Evolutionary conservation across 2,888 invertebrate genomes (phyloP), one percentile per base, ranked within the genome.

Genomic region (Slavum lentiscoides): DNA sequence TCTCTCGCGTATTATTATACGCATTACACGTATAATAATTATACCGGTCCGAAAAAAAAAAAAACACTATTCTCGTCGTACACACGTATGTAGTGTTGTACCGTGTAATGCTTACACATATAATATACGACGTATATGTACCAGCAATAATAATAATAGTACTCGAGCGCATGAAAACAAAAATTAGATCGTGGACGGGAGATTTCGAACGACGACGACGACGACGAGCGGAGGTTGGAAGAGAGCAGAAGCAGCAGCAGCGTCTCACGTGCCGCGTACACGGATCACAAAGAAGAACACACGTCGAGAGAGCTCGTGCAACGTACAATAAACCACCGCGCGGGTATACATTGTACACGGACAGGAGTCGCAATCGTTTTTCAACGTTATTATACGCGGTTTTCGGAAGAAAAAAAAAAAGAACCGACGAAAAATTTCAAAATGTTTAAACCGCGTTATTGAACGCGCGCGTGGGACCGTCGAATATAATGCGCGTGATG

Each of bases 131-230:
- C 7, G 15, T n/a, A 1, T 37, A 13, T 30, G 21, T 19, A 17
- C 1, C 9, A 4, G 39, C 39, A 62, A 17, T 7, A 43, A 59
- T 67, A 55, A 64, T 67, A 59, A 69, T 55, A 21, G 62, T 15
- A n/a, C n/a, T n/a, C n/a, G n/a, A n/a, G 58, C 39, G 23, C n/a
- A 80, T 66, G 39, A 66, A 80, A 72, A 72, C 55, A 66, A 80
- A 72, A 64, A 77, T 39, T 70, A 77, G 17, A 80, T 58, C n/a
- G 58, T 55, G 13, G 6, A 72, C 80, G 11, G 7, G 9, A 43
- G 49, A 49, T 49, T 13, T 49, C 11, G 49, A 49, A 49, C 15
- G 49, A 49, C 4, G 49, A 11, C 8, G 43, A 43, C 7, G 7
- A 7, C 43, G 43, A 43, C 0, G 13, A 13, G 49, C 1, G 49